Evolutionary conservation across 2,113 vertebrate species (phyloP).

Genomic region (Pomatostomus ruficeps): DNA sequence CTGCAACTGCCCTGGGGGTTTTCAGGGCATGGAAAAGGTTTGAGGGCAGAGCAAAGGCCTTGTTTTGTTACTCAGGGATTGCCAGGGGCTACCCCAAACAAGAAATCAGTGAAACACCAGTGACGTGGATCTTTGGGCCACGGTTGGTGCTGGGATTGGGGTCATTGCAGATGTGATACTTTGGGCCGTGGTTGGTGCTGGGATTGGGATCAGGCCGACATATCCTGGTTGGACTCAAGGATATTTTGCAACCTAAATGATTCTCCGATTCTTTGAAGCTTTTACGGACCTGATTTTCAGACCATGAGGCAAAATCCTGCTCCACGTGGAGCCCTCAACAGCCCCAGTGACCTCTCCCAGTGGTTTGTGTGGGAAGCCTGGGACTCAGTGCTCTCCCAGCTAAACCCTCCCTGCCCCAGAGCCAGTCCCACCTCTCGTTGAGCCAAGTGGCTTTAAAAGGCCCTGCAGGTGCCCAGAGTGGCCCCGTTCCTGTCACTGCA

Average conservation of each 20-base stretch:
- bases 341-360: not conserved
- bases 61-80: not conserved
- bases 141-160: not conserved
- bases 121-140: not conserved
- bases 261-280: not conserved
- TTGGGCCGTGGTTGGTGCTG: not conserved
- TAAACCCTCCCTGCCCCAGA: not conserved
- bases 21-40: not conserved
- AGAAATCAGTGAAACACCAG: not conserved
- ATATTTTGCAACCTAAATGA: not conserved
- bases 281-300: not conserved
- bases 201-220: not conserved
- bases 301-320: not conserved
- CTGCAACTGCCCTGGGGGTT: not conserved
- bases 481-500: accelerated
- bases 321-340: not conserved
- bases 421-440: not conserved
- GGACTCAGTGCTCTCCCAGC: not conserved
- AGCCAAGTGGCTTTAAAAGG: not conserved
- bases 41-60: not conserved
- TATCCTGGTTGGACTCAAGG: not conserved
- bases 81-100: not conserved
- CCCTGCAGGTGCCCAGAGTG: not conserved
- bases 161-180: not conserved
- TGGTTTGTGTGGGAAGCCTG: not conserved